Base-by-base conservation (phyloP, 2,797 vertebrate species). In the Varecia variegata region DNA sequence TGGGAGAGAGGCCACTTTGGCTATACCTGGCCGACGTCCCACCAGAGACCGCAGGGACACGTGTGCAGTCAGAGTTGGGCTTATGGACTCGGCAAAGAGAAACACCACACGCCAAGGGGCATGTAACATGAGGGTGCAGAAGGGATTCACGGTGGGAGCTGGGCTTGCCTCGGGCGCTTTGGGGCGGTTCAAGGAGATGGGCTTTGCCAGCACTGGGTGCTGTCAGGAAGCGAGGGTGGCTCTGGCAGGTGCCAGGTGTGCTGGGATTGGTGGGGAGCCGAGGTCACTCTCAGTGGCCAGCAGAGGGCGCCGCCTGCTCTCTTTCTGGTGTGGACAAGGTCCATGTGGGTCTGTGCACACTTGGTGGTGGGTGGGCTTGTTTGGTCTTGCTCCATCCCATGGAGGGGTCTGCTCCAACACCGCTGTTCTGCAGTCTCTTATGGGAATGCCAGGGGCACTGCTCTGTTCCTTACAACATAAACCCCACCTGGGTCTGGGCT, bases 191-290 rank as follows among this genome's bases (percentile, higher is more conserved):
- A 50, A 17, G 68, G 76, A 68, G 62, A 35, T 62, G 35, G 67
- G 11, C 65, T 40, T 12, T 11, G 7, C n/a, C 27, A 15, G 52
- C 27, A 38, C 7, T 27, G 60, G 30, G 17, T 18, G 15, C 32
- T 65, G 32, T 27, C 10, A 7, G 52, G 5, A 23, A 3, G 27
- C 9, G 20, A 11, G 38, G 40, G 23, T 56, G 4, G 23, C 14
- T 43, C 27, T 12, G 1, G 17, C 18, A 25, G 38, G 47, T 30
- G 15, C 70, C 74, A 10, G 32, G 32, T 32, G 20, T 20, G 32
- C 5, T 7, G 40, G 32, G 47, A 54, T 52, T 14, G 74, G 4
- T 5, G 0, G 14, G 10, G 13, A 7, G 50, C 40, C 0, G 38
- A 14, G 0, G 12, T 3, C 13, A 38, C 70, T 60, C 50, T 14